Conservation (phyloP, 2,888 invertebrate species). For the Andrena minutula region DNA sequence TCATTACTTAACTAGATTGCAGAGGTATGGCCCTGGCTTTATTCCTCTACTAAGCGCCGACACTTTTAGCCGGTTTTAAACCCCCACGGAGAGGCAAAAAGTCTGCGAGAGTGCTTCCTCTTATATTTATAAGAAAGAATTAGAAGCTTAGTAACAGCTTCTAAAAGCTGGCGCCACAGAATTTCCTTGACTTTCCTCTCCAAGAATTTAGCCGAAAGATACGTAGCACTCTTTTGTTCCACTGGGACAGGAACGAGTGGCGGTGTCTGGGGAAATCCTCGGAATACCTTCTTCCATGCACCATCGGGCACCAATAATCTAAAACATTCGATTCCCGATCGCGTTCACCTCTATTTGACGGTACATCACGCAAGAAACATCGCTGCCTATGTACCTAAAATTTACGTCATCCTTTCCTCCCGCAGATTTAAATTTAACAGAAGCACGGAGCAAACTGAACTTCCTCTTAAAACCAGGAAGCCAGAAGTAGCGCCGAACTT, state of each 20-base stretch:
- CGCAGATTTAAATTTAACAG: background rate
- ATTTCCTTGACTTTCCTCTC: background rate
- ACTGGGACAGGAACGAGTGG: slow-evolving; percentile 21
- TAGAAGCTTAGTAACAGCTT: background rate
- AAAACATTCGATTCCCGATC: slow-evolving; percentile 22
- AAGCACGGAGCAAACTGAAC: background rate
- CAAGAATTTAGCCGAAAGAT: slow-evolving; percentile 9
- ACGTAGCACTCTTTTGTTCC: slow-evolving; percentile 22
- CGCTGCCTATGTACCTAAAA: too few relatives aligned
- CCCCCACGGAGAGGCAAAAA: background rate
- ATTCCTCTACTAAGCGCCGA: background rate
- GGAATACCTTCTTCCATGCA: background rate
- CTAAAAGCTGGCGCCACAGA: background rate
- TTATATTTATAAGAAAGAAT: background rate
- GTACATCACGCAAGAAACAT: background rate
- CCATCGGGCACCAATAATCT: background rate
- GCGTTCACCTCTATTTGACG: background rate
- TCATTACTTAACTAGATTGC: slow-evolving; percentile 49
- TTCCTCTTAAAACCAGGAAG: background rate
- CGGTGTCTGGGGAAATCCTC: slow-evolving; percentile 32
- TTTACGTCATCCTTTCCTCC: background rate
- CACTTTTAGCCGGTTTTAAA: slow-evolving; percentile 20
- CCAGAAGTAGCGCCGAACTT: background rate
- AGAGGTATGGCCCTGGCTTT: slow-evolving; percentile 2
- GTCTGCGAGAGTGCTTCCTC: background rate